Conservation (phyloP, 2,113 vertebrate genomes). For the Aramus guarauna region DNA sequence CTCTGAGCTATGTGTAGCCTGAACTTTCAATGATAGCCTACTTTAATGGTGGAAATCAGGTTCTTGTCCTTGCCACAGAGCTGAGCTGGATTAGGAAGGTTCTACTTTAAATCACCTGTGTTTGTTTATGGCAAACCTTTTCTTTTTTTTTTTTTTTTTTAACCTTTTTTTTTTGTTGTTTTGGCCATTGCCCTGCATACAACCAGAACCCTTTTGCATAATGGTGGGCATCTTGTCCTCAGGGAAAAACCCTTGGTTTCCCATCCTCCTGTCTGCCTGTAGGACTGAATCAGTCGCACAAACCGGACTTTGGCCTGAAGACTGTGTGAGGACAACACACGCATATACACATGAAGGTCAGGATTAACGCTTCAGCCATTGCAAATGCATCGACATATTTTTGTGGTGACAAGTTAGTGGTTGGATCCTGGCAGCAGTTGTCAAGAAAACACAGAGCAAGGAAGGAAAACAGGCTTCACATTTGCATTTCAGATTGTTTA, state of each 20-base stretch:
- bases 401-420: neutral
- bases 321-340: neutral
- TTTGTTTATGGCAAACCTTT: neutral
- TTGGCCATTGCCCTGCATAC: accelerated
- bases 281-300: neutral
- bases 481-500: conserved; percentile 40
- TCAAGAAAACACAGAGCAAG: conserved; percentile 15
- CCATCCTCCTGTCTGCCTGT: neutral
- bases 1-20: neutral
- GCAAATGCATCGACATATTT: neutral
- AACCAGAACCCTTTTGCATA: neutral
- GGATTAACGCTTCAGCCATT: neutral
- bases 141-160: neutral
- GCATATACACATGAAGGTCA: neutral
- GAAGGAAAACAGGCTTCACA: neutral
- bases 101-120: neutral
- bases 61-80: neutral
- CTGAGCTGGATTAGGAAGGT: neutral
- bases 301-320: neutral
- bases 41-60: neutral
- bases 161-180: too few species aligned
- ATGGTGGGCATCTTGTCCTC: neutral
- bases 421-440: neutral
- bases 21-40: neutral
- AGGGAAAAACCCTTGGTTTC: neutral